Evolutionary conservation across 2,797 vertebrate species (phyloP).

Genomic region (Sphaeramia orbicularis): DNA sequence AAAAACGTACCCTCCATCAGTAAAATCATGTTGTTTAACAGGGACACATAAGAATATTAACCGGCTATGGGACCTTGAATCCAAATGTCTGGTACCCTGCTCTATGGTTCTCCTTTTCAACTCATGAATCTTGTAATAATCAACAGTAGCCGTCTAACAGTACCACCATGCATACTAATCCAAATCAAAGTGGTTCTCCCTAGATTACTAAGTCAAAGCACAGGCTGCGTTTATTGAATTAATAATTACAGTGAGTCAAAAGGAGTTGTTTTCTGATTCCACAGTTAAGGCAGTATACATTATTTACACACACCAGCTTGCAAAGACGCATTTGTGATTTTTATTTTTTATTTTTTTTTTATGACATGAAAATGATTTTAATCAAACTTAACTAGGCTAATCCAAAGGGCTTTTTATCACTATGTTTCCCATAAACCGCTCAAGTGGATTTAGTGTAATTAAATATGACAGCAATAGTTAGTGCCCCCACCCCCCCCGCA

Average conservation of each 20-base stretch:
- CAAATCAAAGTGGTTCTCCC: conserved; percentile 55
- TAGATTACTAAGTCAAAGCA: conserved; percentile 57
- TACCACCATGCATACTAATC: conserved; percentile 52
- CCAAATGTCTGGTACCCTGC: conserved; percentile 6
- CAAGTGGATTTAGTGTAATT: conserved; percentile 53
- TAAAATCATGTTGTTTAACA: conserved; percentile 1
- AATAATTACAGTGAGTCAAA: conserved; percentile 53
- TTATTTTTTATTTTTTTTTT: conserved; percentile 33
- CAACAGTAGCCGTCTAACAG: conserved; percentile 40
- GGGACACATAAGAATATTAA: neutral
- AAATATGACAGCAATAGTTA: conserved; percentile 42
- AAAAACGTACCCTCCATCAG: neutral
- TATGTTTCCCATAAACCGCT: conserved; percentile 41
- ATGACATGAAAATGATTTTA: conserved; percentile 28
- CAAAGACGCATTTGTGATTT: conserved; percentile 36
- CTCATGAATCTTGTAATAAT: conserved; percentile 51
- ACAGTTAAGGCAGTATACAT: conserved; percentile 27
- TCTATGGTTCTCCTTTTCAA: conserved; percentile 27
- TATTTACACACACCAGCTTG: conserved; percentile 23
- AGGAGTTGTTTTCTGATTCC: conserved; percentile 37
- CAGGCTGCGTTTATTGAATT: conserved; percentile 57
- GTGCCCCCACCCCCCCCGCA: neutral
- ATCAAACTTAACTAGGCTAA: conserved; percentile 34
- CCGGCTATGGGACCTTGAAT: conserved; percentile 1
- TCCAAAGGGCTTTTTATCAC: conserved; percentile 48